These are phyloP conservation scores for Eristalis pertinax DNA, from an alignment of 2,888 invertebrate genomes.

Conservation along the genomic window DNA sequence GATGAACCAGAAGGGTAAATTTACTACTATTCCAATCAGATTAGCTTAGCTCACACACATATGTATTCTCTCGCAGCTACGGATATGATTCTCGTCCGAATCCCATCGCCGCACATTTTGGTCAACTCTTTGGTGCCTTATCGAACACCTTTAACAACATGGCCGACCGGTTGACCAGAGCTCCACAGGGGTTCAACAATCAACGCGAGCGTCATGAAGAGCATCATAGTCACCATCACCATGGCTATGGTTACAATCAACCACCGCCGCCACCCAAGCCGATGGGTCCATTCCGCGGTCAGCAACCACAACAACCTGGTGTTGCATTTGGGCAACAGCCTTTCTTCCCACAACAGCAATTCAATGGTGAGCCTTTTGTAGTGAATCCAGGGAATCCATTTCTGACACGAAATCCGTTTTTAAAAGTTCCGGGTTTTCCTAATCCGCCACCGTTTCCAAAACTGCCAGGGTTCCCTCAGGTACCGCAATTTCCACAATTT, in stretches of 20 bases:
- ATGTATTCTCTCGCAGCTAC: not conserved
- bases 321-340: not conserved
- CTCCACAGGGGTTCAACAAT: not conserved
- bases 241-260: constrained; percentile 13
- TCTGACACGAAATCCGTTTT: constrained; percentile 34
- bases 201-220: not conserved
- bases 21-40: not conserved
- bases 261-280: constrained; percentile 3
- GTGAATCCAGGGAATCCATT: constrained; percentile 42
- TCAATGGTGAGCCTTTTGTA: constrained; percentile 14
- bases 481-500: constrained; percentile 13
- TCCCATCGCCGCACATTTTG: not conserved
- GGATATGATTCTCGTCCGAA: not conserved
- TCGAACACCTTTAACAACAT: constrained; percentile 1
- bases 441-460: not conserved
- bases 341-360: constrained; percentile 17
- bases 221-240: not conserved
- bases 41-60: not conserved
- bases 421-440: not conserved
- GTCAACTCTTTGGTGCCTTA: constrained; percentile 17
- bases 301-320: not conserved
- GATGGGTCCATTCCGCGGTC: not conserved
- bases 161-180: constrained; percentile 11
- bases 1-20: constrained; percentile 38
- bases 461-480: constrained; percentile 17